Conservation (phyloP, 2,113 vertebrate genomes). For the Dendropsophus ebraccatus region DNA sequence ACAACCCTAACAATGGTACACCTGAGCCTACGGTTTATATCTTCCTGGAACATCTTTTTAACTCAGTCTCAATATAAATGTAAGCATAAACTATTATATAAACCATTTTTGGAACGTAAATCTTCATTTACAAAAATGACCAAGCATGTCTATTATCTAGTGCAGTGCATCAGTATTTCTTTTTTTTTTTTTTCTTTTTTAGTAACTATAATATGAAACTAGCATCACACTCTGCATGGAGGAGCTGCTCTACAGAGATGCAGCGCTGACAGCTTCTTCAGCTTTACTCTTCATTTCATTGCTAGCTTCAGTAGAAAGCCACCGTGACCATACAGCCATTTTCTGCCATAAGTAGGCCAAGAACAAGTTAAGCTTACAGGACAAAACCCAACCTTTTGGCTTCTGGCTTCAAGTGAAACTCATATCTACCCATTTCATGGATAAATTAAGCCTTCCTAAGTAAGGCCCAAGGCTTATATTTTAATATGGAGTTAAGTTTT, state of each 20-base stretch:
- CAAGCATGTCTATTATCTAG: constrained; percentile 86
- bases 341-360: constrained; percentile 71
- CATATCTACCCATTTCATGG: constrained; percentile 75
- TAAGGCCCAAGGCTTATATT: constrained; percentile 81
- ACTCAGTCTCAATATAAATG: constrained; percentile 84
- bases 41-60: constrained; percentile 76
- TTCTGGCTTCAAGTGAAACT: constrained; percentile 77
- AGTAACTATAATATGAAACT: constrained; percentile 83
- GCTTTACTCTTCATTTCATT: constrained; percentile 69
- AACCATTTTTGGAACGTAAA: constrained; percentile 85
- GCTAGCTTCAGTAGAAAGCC: constrained; percentile 80
- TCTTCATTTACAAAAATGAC: constrained; percentile 86
- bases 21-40: constrained; percentile 74
- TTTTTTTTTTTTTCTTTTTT: constrained; percentile 76
- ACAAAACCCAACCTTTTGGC: constrained; percentile 70
- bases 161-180: constrained; percentile 79
- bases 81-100: constrained; percentile 87
- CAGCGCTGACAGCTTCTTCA: constrained; percentile 76
- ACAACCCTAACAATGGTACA: constrained; percentile 82
- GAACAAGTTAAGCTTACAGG: constrained; percentile 55
- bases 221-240: constrained; percentile 77
- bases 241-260: constrained; percentile 76
- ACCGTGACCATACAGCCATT: constrained; percentile 69
- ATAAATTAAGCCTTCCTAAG: constrained; percentile 74
- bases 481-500: constrained; percentile 83